Evolutionary conservation across 2,888 invertebrate species (phyloP).

Genomic region (Tipula lateralis): DNA sequence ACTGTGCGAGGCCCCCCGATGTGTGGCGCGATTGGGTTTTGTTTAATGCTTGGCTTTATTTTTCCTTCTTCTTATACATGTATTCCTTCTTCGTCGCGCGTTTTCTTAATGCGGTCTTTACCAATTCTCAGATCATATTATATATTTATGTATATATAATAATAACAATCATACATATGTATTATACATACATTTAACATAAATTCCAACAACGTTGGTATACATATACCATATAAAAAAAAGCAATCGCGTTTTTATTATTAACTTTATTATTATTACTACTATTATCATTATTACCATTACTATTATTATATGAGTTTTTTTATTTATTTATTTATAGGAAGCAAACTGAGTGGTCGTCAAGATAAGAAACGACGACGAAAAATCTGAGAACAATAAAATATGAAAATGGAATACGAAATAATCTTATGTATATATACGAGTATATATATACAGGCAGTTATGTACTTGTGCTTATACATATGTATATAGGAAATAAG

Average conservation of each 20-base stretch:
- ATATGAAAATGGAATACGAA: constrained; percentile 11
- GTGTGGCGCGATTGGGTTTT: not conserved
- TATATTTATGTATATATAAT: not conserved
- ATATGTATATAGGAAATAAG: not conserved
- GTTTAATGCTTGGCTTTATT: not conserved
- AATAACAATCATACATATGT: not conserved
- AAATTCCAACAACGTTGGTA: not conserved
- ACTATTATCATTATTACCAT: not conserved
- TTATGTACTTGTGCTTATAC: not conserved
- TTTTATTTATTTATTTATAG: not conserved
- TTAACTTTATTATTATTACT: not conserved
- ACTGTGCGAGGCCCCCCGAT: constrained; percentile 15
- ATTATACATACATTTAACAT: constrained; percentile 13
- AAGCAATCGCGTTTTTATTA: constrained; percentile 19
- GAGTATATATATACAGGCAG: too few relatives aligned
- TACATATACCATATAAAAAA: not conserved
- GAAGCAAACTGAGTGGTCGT: constrained; percentile 24
- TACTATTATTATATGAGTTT: too few relatives aligned
- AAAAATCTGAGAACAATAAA: constrained; percentile 14
- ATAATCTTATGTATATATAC: not conserved
- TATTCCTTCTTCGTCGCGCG: not conserved
- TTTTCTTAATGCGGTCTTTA: not conserved
- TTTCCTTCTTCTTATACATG: not conserved
- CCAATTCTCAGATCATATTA: not conserved
- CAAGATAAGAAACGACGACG: constrained; percentile 1